Conservation (phyloP, 1,140 invertebrate species). For the Dolichoris vasculosae region DNA sequence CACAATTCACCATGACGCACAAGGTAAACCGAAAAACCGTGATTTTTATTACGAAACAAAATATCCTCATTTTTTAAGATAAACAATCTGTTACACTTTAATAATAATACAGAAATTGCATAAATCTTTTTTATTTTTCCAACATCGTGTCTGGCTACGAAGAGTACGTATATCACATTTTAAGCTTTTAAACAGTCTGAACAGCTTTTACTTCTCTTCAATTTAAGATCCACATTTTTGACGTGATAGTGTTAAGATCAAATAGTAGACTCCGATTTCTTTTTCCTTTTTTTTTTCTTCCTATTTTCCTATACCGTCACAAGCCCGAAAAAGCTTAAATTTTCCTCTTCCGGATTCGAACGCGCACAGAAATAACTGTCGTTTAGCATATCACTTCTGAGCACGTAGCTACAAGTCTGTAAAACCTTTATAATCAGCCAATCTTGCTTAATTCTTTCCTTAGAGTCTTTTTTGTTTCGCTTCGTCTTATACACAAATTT, state of each 20-base stretch:
- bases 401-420: conserved; percentile 35
- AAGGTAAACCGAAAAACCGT: conserved; percentile 39
- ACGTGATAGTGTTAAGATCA: conserved; percentile 21
- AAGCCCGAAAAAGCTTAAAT: neutral
- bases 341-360: neutral
- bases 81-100: conserved; percentile 34
- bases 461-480: conserved; percentile 26
- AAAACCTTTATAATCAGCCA: too few species aligned
- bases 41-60: conserved; percentile 33
- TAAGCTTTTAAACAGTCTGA: conserved; percentile 28
- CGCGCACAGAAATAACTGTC: conserved; percentile 13
- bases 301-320: neutral
- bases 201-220: conserved; percentile 29
- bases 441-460: conserved; percentile 29
- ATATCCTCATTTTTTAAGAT: conserved; percentile 9
- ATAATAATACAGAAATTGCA: conserved; percentile 46
- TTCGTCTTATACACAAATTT: conserved; percentile 62
- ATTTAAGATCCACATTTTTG: conserved; percentile 34
- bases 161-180: conserved; percentile 51
- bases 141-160: conserved; percentile 44
- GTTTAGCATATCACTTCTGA: conserved; percentile 32
- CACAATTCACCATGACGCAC: conserved; percentile 60
- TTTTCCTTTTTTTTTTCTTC: too few species aligned
- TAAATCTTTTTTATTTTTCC: conserved; percentile 36
- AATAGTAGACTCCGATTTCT: neutral